Evolutionary conservation across 1,140 invertebrate species (phyloP), one percentile per base, ranked within the genome.

Genomic region (Probaryconus sp.): DNA sequence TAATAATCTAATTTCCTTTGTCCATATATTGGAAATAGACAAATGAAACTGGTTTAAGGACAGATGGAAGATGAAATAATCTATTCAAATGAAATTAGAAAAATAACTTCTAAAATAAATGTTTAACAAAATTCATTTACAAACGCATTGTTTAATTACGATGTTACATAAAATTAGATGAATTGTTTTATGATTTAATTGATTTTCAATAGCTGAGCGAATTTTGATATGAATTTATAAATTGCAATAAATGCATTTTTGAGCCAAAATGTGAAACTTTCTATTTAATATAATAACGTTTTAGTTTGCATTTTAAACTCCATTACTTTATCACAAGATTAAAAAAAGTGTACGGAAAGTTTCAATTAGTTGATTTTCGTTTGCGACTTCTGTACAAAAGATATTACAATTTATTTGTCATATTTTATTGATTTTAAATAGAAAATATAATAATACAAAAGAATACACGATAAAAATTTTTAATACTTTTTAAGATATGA

Each of bases 371-470:
- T 7, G 3, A 24, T 24, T 24, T 24, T 24, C 7, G 7, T 48
- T 17, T 21, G 45, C 10, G 20, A 37, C 20, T 16, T 43, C 16
- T 24, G 40, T 58, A 58, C 7, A 58, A 45, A 58, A 58, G 40
- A 58, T 58, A 58, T 45, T 35, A 58, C 26, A 33, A 58, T 58
- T 45, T 45, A 58, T 58, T 58, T 45, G 28, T 58, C 53, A 10
- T 26, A 20, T 21, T 20, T 43, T 40, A 45, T 45, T 43, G 24
- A 45, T 45, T 24, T 45, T 13, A 24, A 33, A 35, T 58, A 45
- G 53, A 33, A 35, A 33, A 35, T 33, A 35, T 45, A 58, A 45
- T 1, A 14, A 2, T 58, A 58, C 38, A 58, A 43, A 58, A 43
- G 14, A 45, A 55, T 31, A 40, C 7, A 26, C 21, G 21, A 42